Percentiles rank a stretch among this genome's conserved stretches.
Evolutionary conservation across 2,888 invertebrate genomes (phyloP).

Genomic region (Odontocolon sp.): DNA sequence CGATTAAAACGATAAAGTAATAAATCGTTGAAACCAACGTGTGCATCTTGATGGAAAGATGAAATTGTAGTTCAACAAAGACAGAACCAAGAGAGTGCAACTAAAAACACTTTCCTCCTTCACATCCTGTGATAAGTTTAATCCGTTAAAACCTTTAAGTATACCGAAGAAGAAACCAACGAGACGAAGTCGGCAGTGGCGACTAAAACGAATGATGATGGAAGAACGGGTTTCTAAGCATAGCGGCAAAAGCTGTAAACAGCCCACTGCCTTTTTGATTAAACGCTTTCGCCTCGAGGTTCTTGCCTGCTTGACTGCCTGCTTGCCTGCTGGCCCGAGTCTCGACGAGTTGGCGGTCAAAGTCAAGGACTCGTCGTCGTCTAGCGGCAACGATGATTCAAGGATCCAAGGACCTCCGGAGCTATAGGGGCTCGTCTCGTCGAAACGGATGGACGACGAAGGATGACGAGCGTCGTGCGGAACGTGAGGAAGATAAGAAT

Average conservation of each 20-base stretch:
- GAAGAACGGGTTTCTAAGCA: constrained; percentile 30
- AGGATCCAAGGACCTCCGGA: constrained; percentile 19
- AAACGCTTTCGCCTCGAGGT: constrained; percentile 26
- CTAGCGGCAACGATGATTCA: constrained; percentile 31
- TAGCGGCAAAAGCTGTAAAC: neutral
- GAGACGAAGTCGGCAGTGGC: constrained; percentile 8
- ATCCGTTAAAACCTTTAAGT: constrained; percentile 23
- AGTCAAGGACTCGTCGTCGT: constrained; percentile 41
- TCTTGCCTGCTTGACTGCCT: constrained; percentile 17
- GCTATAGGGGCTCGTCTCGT: neutral
- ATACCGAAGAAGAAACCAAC: neutral
- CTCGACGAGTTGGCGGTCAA: constrained; percentile 27
- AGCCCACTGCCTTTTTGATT: constrained; percentile 9
- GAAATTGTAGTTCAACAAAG: too few relatives aligned
- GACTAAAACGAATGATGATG: constrained; percentile 5
- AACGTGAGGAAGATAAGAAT: constrained; percentile 59
- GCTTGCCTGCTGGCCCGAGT: constrained; percentile 22
- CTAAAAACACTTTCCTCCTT: constrained; percentile 2
- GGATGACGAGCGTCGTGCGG: constrained; percentile 51
- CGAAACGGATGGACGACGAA: neutral
- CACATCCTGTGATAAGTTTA: constrained; percentile 30
- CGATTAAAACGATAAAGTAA: too few relatives aligned
- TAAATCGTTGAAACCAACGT: too few relatives aligned
- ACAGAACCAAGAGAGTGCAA: too few relatives aligned
- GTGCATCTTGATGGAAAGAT: too few relatives aligned